Evolutionary conservation across 2,113 vertebrate genomes (phyloP), one percentile per base, ranked within the genome.

Genomic region (Aythya baeri): DNA sequence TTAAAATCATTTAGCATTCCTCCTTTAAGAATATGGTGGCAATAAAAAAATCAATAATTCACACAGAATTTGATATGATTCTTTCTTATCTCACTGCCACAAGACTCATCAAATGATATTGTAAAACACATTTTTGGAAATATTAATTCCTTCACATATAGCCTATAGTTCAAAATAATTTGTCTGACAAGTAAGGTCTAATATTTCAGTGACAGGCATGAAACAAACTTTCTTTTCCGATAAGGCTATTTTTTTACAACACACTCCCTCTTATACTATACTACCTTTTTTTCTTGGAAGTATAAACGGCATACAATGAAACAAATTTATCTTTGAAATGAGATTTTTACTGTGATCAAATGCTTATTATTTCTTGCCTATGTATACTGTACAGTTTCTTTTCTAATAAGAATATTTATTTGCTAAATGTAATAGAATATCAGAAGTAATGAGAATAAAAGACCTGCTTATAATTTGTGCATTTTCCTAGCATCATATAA

Each of bases 71-170:
- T 92, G 21, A 78, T 70, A 75, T 55, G 25, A 84, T 88, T 96
- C 78, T 90, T 61, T 66, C 85, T 57, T 49, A 87, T 91, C 44
- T 88, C 88, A 70, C 70, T 61, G 13, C 59, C 52, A 89, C 1
- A n/a, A 93, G 59, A 29, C 75, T 95, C 31, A 96, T 95, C 75
- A 95, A 70, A 75, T 79, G 26, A 36, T 65, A 92, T 62, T 94
- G 95, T 91, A 95, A 93, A 93, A 52, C 36, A 84, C 71, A 76
- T 29, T 93, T 61, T 34, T 73, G 94, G 61, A 97, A 96, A 93
- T 95, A 95, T 71, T 91, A 49, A 54, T 83, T 85, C 43, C 29
- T 94, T 95, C 73, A 71, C 82, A 38, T 88, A 94, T 52, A 68
- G 83, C 17, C 11, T 80, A 36, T 50, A 71, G 15, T 89, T 90